Conservation (phyloP, 2,113 vertebrate species). For the Chaetorhynchus papuensis region DNA sequence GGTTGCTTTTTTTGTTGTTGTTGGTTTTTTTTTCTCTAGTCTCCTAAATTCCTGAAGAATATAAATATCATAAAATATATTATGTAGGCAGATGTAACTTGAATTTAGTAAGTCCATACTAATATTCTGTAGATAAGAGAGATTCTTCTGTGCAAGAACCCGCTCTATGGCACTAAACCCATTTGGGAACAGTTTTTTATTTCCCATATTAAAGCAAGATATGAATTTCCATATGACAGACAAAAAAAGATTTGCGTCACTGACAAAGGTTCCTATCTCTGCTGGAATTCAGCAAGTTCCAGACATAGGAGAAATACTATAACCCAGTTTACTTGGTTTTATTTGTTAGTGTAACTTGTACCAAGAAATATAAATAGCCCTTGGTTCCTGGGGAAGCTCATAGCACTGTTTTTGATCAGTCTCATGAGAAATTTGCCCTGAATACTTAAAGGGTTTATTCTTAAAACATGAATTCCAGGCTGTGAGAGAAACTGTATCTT, state of each 20-base stretch:
- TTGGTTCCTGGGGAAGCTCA: conserved; percentile 10
- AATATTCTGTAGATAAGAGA: neutral
- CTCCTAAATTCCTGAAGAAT: neutral
- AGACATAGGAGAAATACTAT: neutral
- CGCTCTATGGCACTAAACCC: neutral
- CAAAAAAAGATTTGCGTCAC: neutral
- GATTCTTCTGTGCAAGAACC: neutral
- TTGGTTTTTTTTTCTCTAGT: neutral
- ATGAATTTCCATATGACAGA: neutral
- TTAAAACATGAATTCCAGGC: neutral
- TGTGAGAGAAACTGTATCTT: neutral
- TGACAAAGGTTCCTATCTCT: neutral
- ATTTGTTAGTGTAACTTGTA: neutral
- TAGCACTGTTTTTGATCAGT: neutral
- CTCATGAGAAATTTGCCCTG: neutral
- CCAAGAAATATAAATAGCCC: conserved; percentile 33
- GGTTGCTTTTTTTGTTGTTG: neutral
- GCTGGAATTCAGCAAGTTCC: neutral
- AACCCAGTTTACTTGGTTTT: neutral
- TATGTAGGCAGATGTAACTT: neutral
- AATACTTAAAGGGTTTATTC: neutral
- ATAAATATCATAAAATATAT: neutral
- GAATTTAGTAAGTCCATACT: neutral
- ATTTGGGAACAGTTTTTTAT: neutral
- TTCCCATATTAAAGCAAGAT: neutral